Evolutionary conservation across 2,113 vertebrate genomes (phyloP).

Genomic region (Rhombomys opimus): DNA sequence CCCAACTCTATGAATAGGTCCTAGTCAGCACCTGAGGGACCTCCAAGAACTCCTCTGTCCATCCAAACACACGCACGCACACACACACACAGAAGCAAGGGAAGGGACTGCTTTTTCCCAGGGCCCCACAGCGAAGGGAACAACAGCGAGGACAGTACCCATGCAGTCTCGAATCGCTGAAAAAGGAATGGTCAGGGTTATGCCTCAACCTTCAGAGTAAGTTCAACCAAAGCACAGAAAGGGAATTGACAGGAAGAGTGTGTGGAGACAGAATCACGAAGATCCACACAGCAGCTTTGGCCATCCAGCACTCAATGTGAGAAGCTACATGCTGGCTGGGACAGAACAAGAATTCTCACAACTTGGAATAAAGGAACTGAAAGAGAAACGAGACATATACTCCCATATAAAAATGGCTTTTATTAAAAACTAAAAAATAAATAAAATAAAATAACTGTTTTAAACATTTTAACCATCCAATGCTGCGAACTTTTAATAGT

Average conservation of each 20-base stretch:
- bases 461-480: background rate
- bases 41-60: background rate
- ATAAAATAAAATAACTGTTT: background rate
- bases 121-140: background rate
- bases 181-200: background rate
- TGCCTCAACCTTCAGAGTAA: background rate
- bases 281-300: background rate
- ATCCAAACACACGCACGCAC: background rate
- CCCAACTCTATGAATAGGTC: background rate
- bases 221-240: background rate
- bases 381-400: background rate
- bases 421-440: background rate
- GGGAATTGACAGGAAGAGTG: background rate
- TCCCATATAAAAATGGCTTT: background rate
- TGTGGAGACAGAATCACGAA: background rate
- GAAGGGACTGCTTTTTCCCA: background rate
- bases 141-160: background rate
- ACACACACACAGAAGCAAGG: background rate
- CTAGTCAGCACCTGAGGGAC: background rate
- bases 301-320: background rate
- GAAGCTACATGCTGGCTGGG: background rate
- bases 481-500: background rate
- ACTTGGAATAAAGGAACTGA: background rate
- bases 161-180: background rate
- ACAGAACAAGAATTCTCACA: background rate